Evolutionary conservation across 2,797 vertebrate genomes (phyloP), one percentile per base, ranked within the genome.

Genomic region (Arctocebus calabarensis): DNA sequence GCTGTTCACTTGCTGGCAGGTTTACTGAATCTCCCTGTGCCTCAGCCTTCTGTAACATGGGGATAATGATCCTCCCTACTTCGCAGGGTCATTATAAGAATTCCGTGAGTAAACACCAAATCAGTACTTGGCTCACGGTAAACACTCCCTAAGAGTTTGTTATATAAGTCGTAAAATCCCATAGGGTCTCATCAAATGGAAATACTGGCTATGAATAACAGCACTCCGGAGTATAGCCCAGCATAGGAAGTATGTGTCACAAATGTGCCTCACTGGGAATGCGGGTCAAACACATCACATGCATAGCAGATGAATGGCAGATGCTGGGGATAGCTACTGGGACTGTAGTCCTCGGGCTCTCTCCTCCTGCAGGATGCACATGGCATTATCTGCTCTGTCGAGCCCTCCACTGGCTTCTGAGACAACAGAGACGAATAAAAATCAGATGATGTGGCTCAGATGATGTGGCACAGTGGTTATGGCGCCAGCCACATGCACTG

Each of bases 201-300:
- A 95, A 77, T 45, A 29, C 79, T 45, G 64, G 27, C 90, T 45
- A 12, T 20, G 90, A 92, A 90, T 90, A 83, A 66, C 79, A 88
- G 27, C 8, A 27, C 29, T 20, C 64, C 77, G 45, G 91, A 27
- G 68, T 19, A 29, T 61, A 45, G 32, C 37, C 61, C 11, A 32
- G 40, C 89, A 7, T 3, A 61, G 77, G 55, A 92, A 74, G 77
- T 2, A 3, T 6, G 40, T 5, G 7, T 84, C 75, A 71, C 55
- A n/a, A 22, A 6, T 5, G 25, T 27, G 92, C 64, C 77, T 85
- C 78, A 0, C 32, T 34, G 61, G 68, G 78, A 93, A 17, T 45
- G 8, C 75, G 40, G 85, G 19, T 79, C 52, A 61, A 64, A 45
- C 29, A 34, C 0, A 20, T 10, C 68, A 5, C 43, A 22, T 3